These are phyloP conservation scores for Schizaphis graminum DNA, from an alignment of 2,888 invertebrate genomes.

Conservation along the genomic window DNA sequence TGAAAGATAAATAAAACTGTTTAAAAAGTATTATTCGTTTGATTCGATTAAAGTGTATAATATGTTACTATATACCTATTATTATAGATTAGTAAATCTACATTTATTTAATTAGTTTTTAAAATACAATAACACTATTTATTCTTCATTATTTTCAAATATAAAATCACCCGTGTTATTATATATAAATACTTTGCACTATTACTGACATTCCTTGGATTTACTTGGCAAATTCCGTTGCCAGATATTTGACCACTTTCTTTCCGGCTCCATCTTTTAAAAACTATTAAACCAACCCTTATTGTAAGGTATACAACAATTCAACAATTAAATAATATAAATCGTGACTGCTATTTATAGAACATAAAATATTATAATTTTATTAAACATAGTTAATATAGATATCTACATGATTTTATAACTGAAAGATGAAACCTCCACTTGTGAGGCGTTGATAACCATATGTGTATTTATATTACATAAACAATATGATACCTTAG, in stretches of 20 bases:
- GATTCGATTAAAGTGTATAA: too few species aligned
- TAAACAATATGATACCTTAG: not conserved
- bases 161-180: not conserved
- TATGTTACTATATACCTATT: too few species aligned
- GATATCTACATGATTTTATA: not conserved
- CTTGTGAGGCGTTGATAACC: not conserved
- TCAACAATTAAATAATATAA: not conserved
- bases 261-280: not conserved
- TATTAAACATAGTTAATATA: not conserved
- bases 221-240: not conserved
- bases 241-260: not conserved
- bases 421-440: not conserved
- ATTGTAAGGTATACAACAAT: not conserved
- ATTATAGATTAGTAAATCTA: too few species aligned
- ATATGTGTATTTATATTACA: not conserved
- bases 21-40: too few species aligned
- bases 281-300: not conserved
- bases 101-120: too few species aligned
- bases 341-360: not conserved
- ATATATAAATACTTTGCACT: not conserved
- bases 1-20: too few species aligned
- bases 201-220: not conserved
- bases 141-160: too few species aligned
- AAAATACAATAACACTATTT: too few species aligned
- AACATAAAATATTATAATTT: not conserved